Evolutionary conservation across 2,888 invertebrate genomes (phyloP).

Genomic region (Pollenia amentaria): DNA sequence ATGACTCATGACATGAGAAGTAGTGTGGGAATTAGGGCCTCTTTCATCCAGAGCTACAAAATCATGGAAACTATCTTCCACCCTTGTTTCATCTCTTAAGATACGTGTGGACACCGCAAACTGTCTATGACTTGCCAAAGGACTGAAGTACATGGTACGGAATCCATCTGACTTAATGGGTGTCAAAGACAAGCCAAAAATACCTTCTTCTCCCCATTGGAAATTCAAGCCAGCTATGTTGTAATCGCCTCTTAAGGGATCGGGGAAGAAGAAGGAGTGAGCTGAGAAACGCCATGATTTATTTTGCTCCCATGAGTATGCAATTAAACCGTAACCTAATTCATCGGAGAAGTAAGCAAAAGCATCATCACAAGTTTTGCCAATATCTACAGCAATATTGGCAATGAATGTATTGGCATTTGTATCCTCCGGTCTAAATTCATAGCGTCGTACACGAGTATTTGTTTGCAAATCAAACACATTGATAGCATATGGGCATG

Average conservation of each 20-base stretch:
- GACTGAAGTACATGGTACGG: conserved; percentile 91
- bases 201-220: conserved; percentile 93
- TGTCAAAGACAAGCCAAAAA: conserved; percentile 91
- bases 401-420: conserved; percentile 92
- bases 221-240: conserved; percentile 92
- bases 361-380: conserved; percentile 90
- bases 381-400: conserved; percentile 93
- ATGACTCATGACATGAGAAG: conserved; percentile 90
- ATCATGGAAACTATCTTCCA: conserved; percentile 89
- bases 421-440: conserved; percentile 89
- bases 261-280: conserved; percentile 92
- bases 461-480: conserved; percentile 91
- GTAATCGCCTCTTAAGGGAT: conserved; percentile 91
- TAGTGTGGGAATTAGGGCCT: conserved; percentile 89
- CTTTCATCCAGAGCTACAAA: conserved; percentile 88
- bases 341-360: conserved; percentile 93
- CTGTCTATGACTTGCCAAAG: conserved; percentile 91
- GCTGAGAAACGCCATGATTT: conserved; percentile 91
- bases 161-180: conserved; percentile 88
- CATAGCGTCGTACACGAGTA: conserved; percentile 88
- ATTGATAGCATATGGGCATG: conserved; percentile 92
- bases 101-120: conserved; percentile 92
- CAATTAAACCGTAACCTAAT: conserved; percentile 91
- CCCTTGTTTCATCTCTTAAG: conserved; percentile 88
- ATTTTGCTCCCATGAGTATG: conserved; percentile 91